These are phyloP conservation scores for Nasonia giraulti DNA, from an alignment of 1,140 invertebrate genomes.

Conservation along the genomic window DNA sequence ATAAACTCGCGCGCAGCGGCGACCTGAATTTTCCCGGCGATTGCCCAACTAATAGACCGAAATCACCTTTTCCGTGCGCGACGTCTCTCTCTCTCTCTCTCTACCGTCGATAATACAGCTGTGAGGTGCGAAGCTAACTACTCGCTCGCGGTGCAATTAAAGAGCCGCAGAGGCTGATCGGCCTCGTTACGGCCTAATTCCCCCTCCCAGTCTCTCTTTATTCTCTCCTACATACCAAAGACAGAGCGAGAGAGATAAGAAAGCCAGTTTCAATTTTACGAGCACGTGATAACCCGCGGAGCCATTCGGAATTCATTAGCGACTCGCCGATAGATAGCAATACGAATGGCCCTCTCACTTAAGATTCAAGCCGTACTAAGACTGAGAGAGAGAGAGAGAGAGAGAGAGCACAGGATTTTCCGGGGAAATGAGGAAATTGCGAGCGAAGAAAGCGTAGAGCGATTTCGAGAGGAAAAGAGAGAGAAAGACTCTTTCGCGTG, in stretches of 20 bases:
- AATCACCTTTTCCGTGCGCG: no score
- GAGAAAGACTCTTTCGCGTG: background rate
- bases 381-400: no score
- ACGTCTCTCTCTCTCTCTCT: no score
- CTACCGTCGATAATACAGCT: background rate
- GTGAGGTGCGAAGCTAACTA: background rate
- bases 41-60: no score
- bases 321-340: slow-evolving; percentile 28
- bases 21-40: background rate
- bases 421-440: slow-evolving; percentile 6
- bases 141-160: slow-evolving; percentile 5
- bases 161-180: slow-evolving; percentile 23
- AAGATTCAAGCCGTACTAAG: slow-evolving; percentile 27
- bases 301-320: slow-evolving; percentile 47
- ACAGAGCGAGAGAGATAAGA: slow-evolving; percentile 25
- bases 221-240: background rate
- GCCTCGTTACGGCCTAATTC: slow-evolving; percentile 5
- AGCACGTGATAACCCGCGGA: slow-evolving; percentile 38
- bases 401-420: background rate
- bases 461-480: background rate
- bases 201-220: background rate
- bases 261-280: slow-evolving; percentile 44
- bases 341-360: slow-evolving; percentile 13
- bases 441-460: slow-evolving; percentile 13
- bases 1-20: background rate